Conservation (phyloP, 2,113 vertebrate species). For the Trichechus manatus region DNA sequence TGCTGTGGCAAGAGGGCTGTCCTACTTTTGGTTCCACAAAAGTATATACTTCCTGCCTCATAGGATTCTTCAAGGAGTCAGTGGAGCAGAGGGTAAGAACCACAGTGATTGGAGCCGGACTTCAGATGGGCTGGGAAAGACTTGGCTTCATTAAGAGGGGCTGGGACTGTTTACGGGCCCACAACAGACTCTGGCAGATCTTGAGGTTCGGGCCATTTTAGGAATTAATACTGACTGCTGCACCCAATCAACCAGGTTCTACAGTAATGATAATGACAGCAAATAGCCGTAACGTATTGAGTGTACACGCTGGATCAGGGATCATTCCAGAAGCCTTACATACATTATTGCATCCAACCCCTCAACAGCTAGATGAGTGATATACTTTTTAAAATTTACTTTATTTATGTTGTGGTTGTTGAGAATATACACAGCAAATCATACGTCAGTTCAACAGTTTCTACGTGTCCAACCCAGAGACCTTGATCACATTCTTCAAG, state of each 20-base stretch:
- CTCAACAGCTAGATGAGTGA: not conserved
- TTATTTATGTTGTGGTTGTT: not conserved
- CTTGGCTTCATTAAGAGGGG: not conserved
- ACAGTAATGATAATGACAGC: not conserved
- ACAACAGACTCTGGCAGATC: not conserved
- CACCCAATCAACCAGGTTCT: not conserved
- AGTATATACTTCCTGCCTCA: not conserved
- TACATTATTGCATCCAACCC: not conserved
- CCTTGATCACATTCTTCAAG: no score
- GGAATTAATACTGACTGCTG: not conserved
- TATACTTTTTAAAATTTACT: not conserved
- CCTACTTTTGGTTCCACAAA: slow-evolving; percentile 1
- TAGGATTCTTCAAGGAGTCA: not conserved
- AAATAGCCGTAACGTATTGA: accelerated
- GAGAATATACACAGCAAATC: not conserved
- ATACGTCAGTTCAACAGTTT: not conserved
- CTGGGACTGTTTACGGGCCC: not conserved
- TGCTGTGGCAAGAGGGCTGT: slow-evolving; percentile 30
- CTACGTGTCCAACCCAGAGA: not conserved
- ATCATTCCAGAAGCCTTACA: not conserved
- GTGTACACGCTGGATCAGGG: not conserved
- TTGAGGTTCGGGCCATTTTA: not conserved
- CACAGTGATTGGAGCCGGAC: not conserved
- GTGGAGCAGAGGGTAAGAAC: not conserved
- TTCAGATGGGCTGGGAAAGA: not conserved